Evolutionary conservation across 2,113 vertebrate genomes (phyloP), one percentile per base, ranked within the genome.

Genomic region (Eurystomus gularis): DNA sequence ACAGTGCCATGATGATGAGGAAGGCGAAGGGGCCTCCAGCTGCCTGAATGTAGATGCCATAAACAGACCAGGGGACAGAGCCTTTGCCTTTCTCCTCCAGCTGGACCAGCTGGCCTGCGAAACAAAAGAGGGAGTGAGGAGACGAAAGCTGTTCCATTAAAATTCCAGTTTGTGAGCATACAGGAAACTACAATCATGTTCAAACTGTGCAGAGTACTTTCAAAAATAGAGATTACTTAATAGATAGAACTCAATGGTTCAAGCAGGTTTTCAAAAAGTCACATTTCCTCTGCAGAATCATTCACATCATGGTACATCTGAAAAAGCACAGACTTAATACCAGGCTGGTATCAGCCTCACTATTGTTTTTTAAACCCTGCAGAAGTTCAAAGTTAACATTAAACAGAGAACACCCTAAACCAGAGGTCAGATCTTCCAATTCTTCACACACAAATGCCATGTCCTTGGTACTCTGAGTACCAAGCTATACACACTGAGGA

Each of bases 1-100:
- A 99, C 35, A 99, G 98, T 2, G 96, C 93, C 97, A 99, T 98
- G 88, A 99, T 99, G 93, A 99, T 57, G 13, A 99, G 97, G 94
- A 99, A 99, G 4, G 98, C 98, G 65, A 98, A 87, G 23, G 98
- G 98, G 12, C 99, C 99, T 65, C 99, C 99, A 14, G 98, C 98
- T 35, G 99, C 98, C 88, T 97, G 97, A 95, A 99, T 99, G 94
- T 99, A 99, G 62, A 97, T 96, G 19, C 97, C 97, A 16, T 99
- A 99, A 64, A 99, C 99, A 0, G 98, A 98, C 98, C 98, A 99
- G 48, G 98, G 98, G 57, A 99, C 98, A 2, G 98, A 99, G n/a
- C 99, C 99, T 82, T 98, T 98, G 37, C 98, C 98, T 80, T 98
- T 98, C 95, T 99, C 98, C 95, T 99, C 99, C 88, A 98, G 20